phyloP scores from a whole-genome alignment of 1,140 invertebrate genomes.

The Panagrolaimus sp. region DNA sequence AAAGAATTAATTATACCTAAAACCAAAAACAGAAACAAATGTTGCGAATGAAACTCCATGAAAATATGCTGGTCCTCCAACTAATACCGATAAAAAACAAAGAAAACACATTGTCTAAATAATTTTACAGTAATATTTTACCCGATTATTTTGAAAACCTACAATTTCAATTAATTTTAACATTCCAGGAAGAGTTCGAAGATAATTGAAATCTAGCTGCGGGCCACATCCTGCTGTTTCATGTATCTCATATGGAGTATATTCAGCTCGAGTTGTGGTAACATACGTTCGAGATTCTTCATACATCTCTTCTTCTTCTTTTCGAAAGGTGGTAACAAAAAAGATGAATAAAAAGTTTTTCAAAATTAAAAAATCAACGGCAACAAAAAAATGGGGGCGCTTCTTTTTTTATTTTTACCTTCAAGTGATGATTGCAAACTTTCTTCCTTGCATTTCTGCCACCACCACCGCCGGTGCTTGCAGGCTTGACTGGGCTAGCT shows the following conservation, averaged over 20 bases:
- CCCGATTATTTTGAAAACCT: constrained; percentile 24
- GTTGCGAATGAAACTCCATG: constrained; percentile 54
- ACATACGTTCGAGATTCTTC: constrained; percentile 9
- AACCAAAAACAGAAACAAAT: constrained; percentile 54
- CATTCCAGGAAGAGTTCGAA: constrained; percentile 37
- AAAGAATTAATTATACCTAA: too few relatives aligned
- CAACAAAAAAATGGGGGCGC: too few relatives aligned
- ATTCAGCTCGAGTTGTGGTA: not conserved
- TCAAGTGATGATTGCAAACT: too few relatives aligned
- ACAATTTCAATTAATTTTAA: constrained; percentile 39
- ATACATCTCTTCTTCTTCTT: not conserved
- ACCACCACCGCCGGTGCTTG: too few relatives aligned
- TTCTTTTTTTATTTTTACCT: too few relatives aligned
- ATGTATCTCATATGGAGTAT: constrained; percentile 1
- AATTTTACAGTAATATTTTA: too few relatives aligned
- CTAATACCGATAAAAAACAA: constrained; percentile 49
- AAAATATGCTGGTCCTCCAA: constrained; percentile 54
- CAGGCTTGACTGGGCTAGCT: too few relatives aligned
- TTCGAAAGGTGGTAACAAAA: too few relatives aligned
- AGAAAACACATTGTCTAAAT: constrained; percentile 45
- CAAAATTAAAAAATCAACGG: too few relatives aligned
- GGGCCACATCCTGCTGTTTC: constrained; percentile 9
- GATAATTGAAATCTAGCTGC: constrained; percentile 26
- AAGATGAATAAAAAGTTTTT: too few relatives aligned
- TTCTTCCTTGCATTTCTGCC: too few relatives aligned